These are phyloP conservation scores for Tenthredo amoena DNA, from an alignment of 2,888 invertebrate genomes.

Conservation along the genomic window DNA sequence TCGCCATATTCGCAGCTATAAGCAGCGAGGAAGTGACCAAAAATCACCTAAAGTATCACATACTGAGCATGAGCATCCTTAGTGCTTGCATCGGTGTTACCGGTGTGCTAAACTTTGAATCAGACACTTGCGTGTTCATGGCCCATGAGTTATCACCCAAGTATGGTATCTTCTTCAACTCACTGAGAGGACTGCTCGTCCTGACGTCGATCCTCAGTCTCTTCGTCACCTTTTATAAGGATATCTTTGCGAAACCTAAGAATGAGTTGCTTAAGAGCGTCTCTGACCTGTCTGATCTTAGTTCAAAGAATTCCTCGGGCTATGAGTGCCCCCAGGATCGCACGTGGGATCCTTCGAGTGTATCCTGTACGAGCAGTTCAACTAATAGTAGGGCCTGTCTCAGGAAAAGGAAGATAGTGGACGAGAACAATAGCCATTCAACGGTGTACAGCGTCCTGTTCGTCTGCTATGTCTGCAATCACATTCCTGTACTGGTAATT, in stretches of 20 bases:
- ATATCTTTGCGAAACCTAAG: conserved; percentile 66
- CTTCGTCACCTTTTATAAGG: conserved; percentile 60
- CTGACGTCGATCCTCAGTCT: conserved; percentile 67
- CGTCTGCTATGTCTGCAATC: conserved; percentile 82
- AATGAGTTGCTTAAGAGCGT: conserved; percentile 73
- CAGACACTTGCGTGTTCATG: conserved; percentile 72
- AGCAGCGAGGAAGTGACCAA: conserved; percentile 73
- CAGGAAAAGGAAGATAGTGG: conserved; percentile 73
- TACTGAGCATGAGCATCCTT: conserved; percentile 78
- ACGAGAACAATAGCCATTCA: conserved; percentile 78
- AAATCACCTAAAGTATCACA: conserved; percentile 77
- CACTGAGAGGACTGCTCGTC: conserved; percentile 66
- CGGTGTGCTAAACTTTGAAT: conserved; percentile 77
- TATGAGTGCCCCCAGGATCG: conserved; percentile 71
- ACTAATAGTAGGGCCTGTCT: conserved; percentile 80
- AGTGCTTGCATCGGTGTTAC: conserved; percentile 79
- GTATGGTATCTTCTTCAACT: conserved; percentile 73
- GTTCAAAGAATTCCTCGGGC: conserved; percentile 74
- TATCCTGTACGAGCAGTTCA: conserved; percentile 80
- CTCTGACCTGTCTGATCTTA: conserved; percentile 74
- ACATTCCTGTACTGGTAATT: conserved; percentile 83
- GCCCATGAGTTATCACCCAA: conserved; percentile 72
- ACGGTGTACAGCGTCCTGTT: conserved; percentile 79
- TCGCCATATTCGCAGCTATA: conserved; percentile 74
- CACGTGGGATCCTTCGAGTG: conserved; percentile 79